Evolutionary conservation across 2,113 vertebrate genomes (phyloP).

Genomic region (Siniperca chuatsi): DNA sequence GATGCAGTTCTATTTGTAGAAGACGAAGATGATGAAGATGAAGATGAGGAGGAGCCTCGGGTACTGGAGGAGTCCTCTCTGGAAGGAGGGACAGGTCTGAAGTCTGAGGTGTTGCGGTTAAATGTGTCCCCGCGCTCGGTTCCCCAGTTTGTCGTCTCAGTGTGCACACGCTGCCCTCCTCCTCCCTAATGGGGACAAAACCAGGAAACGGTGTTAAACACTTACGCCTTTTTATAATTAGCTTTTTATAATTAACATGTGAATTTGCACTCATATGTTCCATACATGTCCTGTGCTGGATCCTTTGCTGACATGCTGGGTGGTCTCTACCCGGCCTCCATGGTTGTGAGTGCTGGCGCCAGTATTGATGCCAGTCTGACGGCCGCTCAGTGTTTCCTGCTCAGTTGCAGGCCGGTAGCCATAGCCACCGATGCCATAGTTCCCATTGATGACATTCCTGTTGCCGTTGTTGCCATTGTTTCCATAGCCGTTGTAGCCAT

Average conservation of each 20-base stretch:
- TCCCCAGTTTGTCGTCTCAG: constrained; percentile 62
- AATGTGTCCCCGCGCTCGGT: constrained; percentile 73
- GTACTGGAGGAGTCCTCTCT: constrained; percentile 54
- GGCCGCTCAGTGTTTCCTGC: constrained; percentile 70
- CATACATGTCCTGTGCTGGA: constrained; percentile 61
- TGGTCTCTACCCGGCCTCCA: constrained; percentile 11
- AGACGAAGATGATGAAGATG: constrained; percentile 52
- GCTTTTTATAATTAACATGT: background rate
- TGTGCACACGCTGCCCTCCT: constrained; percentile 10
- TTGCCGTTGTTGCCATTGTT: constrained; percentile 66
- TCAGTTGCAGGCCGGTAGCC: constrained; percentile 71
- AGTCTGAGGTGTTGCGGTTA: constrained; percentile 31
- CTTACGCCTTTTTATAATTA: background rate
- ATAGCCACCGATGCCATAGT: constrained; percentile 57
- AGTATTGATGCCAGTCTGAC: constrained; percentile 28
- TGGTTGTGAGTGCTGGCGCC: constrained; percentile 22
- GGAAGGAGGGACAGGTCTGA: constrained; percentile 11
- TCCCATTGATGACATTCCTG: constrained; percentile 60
- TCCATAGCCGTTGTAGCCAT: constrained; percentile 72
- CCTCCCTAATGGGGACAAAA: constrained; percentile 44
- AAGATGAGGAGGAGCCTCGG: constrained; percentile 58
- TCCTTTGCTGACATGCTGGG: constrained; percentile 41
- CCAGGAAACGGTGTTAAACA: background rate
- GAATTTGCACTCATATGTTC: background rate
- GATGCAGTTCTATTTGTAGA: constrained; percentile 59